A percentile compares a stretch with the other conserved stretches of the same genome.
phyloP scores from a whole-genome alignment of 2,888 invertebrate genomes.

The Heliconius aoede region DNA sequence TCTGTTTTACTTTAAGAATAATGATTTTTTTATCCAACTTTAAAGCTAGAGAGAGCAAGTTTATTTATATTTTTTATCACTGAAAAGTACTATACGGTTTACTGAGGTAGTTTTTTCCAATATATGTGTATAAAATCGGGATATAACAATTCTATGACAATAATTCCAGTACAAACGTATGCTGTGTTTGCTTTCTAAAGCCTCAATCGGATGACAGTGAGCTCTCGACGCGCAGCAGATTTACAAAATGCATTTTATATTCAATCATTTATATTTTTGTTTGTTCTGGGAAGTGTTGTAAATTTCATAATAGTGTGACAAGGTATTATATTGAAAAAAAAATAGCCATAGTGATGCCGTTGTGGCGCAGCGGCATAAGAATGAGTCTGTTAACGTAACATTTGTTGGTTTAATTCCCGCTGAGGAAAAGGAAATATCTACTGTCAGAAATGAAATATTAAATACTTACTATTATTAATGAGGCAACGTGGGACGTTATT shows the following conservation, averaged over 20 bases:
- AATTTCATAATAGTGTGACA: neutral
- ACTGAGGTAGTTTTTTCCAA: neutral
- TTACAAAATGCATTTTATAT: constrained; percentile 44
- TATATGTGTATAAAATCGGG: constrained; percentile 18
- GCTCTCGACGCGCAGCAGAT: constrained; percentile 39
- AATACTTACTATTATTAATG: neutral
- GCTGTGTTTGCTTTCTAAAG: constrained; percentile 33
- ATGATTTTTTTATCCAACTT: neutral
- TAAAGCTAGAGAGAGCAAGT: neutral
- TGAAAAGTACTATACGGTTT: neutral
- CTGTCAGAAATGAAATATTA: neutral
- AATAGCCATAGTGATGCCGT: neutral
- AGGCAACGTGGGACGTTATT: neutral
- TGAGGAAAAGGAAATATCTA: neutral
- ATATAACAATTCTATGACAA: constrained; percentile 31
- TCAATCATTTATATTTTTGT: constrained; percentile 34
- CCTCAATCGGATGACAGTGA: constrained; percentile 39
- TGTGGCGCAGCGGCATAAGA: neutral
- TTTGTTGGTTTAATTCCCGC: neutral
- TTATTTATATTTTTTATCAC: neutral
- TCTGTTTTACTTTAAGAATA: neutral
- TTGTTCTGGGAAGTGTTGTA: constrained; percentile 1
- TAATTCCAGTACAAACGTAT: constrained; percentile 33
- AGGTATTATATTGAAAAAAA: neutral
- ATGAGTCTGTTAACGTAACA: neutral